These are phyloP conservation scores for Trochalopteron elliotii DNA, from an alignment of 2,113 vertebrate genomes.

Conservation along the genomic window DNA sequence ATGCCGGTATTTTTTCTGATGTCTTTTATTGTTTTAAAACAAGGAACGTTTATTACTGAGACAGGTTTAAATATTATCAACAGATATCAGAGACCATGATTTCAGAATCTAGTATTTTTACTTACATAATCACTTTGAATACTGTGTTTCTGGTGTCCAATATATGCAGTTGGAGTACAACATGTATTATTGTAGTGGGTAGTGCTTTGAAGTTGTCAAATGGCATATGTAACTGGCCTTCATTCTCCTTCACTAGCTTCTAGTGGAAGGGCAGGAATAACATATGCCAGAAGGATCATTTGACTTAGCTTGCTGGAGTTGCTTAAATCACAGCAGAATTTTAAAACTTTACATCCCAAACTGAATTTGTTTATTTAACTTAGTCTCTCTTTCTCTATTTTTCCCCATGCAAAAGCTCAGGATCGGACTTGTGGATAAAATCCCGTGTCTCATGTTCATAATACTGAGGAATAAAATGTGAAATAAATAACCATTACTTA, in stretches of 20 bases:
- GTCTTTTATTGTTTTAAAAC: not conserved
- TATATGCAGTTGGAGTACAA: not conserved
- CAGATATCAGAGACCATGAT: not conserved
- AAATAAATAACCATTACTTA: not conserved
- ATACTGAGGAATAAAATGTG: not conserved
- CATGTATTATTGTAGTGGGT: not conserved
- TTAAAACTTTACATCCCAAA: slow-evolving; percentile 15
- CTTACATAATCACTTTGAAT: not conserved
- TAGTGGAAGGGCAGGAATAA: not conserved
- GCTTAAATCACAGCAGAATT: slow-evolving; percentile 10
- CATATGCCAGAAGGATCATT: not conserved
- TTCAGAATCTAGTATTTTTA: not conserved
- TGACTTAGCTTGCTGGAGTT: slow-evolving; percentile 5
- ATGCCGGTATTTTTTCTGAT: not conserved
- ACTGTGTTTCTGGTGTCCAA: not conserved
- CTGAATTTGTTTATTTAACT: not conserved
- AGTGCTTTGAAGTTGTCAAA: slow-evolving; percentile 40
- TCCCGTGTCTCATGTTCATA: not conserved
- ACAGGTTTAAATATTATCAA: not conserved
- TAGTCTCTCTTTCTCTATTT: not conserved
- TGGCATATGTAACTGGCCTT: not conserved
- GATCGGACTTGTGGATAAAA: not conserved
- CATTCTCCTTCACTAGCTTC: not conserved
- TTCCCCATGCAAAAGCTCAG: not conserved
- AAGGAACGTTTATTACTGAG: not conserved